These are phyloP conservation scores for Drosophila longiperda DNA, from an alignment of 2,888 invertebrate genomes.

Conservation along the genomic window DNA sequence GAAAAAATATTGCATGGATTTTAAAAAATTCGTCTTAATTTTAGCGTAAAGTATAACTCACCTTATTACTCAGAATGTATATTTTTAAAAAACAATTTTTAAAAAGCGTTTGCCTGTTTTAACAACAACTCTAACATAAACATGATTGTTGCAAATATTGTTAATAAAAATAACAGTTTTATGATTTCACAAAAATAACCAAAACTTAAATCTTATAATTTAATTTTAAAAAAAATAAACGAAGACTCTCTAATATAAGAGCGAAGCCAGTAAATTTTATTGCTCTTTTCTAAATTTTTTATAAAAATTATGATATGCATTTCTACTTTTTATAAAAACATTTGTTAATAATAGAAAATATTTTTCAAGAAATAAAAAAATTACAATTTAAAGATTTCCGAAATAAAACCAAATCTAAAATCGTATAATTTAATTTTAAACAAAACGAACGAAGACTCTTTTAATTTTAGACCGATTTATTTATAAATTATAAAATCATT, in stretches of 20 bases:
- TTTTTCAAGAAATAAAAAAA: too few relatives aligned
- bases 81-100: not conserved
- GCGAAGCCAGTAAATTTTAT: not conserved
- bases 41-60: not conserved
- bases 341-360: not conserved
- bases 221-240: too few relatives aligned
- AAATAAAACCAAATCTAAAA: too few relatives aligned
- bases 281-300: not conserved
- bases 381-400: not conserved
- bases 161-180: not conserved
- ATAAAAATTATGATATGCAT: not conserved
- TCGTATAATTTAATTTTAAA: too few relatives aligned
- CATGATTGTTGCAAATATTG: not conserved
- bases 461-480: not conserved
- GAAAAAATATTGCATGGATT: accelerated
- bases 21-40: not conserved
- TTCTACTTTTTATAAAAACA: not conserved
- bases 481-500: not conserved
- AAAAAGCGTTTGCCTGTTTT: not conserved
- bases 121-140: not conserved
- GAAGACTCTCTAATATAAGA: not conserved
- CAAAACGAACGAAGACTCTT: not conserved
- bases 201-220: too few relatives aligned
- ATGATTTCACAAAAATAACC: too few relatives aligned
- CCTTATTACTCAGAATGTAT: not conserved